Evolutionary conservation across 2,888 invertebrate genomes (phyloP), one percentile per base, ranked within the genome.

Genomic region (Agriopis leucophaearia): DNA sequence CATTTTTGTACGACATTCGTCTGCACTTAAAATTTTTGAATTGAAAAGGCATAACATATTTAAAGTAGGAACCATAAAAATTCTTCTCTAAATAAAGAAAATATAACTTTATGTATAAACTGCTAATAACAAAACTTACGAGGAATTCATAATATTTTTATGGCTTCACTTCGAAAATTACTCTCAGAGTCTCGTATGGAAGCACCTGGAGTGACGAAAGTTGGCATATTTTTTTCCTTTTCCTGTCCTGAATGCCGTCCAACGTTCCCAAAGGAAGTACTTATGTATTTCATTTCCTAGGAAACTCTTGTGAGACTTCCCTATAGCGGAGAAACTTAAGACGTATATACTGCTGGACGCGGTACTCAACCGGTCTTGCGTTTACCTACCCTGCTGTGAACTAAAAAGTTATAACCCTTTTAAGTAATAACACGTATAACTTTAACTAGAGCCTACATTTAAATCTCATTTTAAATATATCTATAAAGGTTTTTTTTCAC

Each of bases 281-380:
- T 70, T 73, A 69, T 68, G 66, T 73, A 73, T 73, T 73, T 70
- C 71, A 73, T 73, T 73, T 70, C 71, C 69, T 69, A 59, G 36
- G 61, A 61, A 64, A 62, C 68, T 68, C 48, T 71, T 64, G 62
- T 68, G 64, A 54, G 70, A 64, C 56, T 65, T 71, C 60, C 63
- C 44, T 71, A 66, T 69, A 8, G 40, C 40, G 42, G 42, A 40
- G 42, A 16, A 35, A 7, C 55, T 36, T 16, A 40, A n/a, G 50
- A 59, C 38, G 13, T 27, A 50, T 13, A 13, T n/a, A 27, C 8
- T 40, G 6, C 4, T 12, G 13, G 59, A 59, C 50, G 8, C 6
- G 38, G 15, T 9, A 40, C 38, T 10, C 16, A 3, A 36, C 45
- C 10, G 15, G 0, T 45, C 13, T 4, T 7, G 8, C 5, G 16